Base-by-base conservation (phyloP, 2,888 invertebrate genomes). In the Callyntrura guangdongensis region DNA sequence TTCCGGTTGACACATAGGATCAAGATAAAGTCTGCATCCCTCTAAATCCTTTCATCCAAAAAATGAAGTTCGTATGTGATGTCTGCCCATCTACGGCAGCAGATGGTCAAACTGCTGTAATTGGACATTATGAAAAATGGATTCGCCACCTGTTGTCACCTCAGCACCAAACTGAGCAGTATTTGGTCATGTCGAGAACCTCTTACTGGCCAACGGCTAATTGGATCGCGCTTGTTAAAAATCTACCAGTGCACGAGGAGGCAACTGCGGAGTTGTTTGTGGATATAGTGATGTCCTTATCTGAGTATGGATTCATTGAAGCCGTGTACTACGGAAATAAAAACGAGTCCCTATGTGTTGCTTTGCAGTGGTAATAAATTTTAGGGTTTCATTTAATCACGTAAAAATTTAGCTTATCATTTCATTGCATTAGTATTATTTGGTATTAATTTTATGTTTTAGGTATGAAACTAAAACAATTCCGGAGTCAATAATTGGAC, bases 261-360 rank as follows among this genome's bases (percentile, higher is more conserved):
- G 8, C 14, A 0, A 49, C 61, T 25, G 49, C 11, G n/a, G 79
- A 86, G 9, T 17, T 86, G 0, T 86, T 49, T 17, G 49, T 25
- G 64, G 79, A 79, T 67, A 12, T 79, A 1, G 25, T 79, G 47
- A 77, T 79, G 64, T 36, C 36, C 5, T 27, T 86, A 49, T 79
- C 79, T 1, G 64, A 86, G 49, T 86, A 79, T 67, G 86, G 86
- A 61, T 86, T 86, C 17, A 47, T 86, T 12, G 86, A 86, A 64
- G 86, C 77, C 0, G 4, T 86, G 9, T 64, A 86, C 49, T 64
- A 86, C 22, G 77, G 86, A 8, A 67, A 17, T n/a, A 83, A 59
- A 12, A 49, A 4, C 4, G 27, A 84, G 9, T 8, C 69, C 3
- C 53, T 67, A 0, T 69, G 20, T 2, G 20, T 84, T 0, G 84